These are phyloP conservation scores for Amiota communis DNA, from an alignment of 2,888 invertebrate species.

Conservation along the genomic window DNA sequence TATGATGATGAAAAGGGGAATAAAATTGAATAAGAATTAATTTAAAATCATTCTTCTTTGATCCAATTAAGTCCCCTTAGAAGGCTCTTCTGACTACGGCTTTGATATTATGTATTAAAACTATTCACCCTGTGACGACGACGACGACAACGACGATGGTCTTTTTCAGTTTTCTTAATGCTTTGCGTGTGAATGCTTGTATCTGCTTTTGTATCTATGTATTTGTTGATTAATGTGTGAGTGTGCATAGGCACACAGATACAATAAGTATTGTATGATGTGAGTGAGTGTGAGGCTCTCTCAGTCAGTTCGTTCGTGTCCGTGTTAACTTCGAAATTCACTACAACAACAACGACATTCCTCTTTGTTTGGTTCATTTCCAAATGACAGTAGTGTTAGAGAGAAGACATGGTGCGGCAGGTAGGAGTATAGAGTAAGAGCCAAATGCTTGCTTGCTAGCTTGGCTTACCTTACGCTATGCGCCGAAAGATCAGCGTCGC, in stretches of 20 bases:
- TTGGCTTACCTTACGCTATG: conserved; percentile 27
- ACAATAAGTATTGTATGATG: background rate
- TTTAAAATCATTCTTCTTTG: no score
- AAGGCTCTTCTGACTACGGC: background rate
- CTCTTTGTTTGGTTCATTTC: conserved; percentile 52
- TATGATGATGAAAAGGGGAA: no score
- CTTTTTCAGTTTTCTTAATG: conserved; percentile 12
- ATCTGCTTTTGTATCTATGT: conserved; percentile 25
- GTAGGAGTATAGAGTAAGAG: conserved; percentile 21
- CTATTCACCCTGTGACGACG: conserved; percentile 5
- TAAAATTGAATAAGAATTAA: no score
- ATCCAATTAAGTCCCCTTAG: background rate
- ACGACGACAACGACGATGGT: conserved; percentile 12
- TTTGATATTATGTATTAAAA: background rate
- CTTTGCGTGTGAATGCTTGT: conserved; percentile 27
- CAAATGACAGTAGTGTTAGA: conserved; percentile 35
- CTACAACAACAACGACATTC: conserved; percentile 37
- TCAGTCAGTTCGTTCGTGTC: background rate
- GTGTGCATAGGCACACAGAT: conserved; percentile 3
- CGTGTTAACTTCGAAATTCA: conserved; percentile 29
- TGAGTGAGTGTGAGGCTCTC: background rate
- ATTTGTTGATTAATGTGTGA: background rate
- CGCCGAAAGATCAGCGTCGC: conserved; percentile 22
- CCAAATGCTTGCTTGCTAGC: conserved; percentile 43
- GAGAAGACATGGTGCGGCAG: conserved; percentile 10